Base-by-base conservation (phyloP, 2,113 vertebrate species). In the Dicrurus megarhynchus region DNA sequence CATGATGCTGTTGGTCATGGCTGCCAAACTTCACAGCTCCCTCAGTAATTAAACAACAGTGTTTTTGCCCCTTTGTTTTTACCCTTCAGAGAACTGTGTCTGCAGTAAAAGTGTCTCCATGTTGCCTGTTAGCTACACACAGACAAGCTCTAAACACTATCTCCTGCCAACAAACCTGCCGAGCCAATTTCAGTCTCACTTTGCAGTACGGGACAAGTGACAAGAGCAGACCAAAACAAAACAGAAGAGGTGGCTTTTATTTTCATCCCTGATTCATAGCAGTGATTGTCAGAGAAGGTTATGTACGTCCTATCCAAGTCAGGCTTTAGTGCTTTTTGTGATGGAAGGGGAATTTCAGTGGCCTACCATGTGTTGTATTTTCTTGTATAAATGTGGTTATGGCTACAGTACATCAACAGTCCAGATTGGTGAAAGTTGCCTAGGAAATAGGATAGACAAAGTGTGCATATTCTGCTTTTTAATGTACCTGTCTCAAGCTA, bases 41-140 rank as follows among this genome's bases (percentile, higher is more conserved):
- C 90, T 94, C 68, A 84, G 35, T 28, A 75, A 95, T 93, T 89
- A 93, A 81, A 93, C 61, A 87, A 50, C 18, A 35, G 84, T 47
- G 80, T 18, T 91, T 86, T 89, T 97, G 89, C 37, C 89, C 85
- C 90, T 70, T 77, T 95, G 71, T 59, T 94, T 74, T 46, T 65
- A 89, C 55, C 67, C 91, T 89, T 93, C 49, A 39, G 88, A 97
- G 84, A 97, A 89, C 47, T 37, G 64, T 73, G 88, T 55, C 68
- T 88, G 80, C 46, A 83, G 90, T 64, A 60, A 74, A 88, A 85
- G 60, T 41, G 67, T 84, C 74, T 97, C 88, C 77, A 67, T 27
- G 46, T 67, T 80, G 84, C 89, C 94, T 77, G 83, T 49, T 77
- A 84, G 77, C 91, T 85, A 84, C 80, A 93, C 71, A 80, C 46